Evolutionary conservation across 53 echinoderm and acorn worm species (phyloP), one percentile per base, ranked within the genome.

Genomic region (Paelopatides confundens): DNA sequence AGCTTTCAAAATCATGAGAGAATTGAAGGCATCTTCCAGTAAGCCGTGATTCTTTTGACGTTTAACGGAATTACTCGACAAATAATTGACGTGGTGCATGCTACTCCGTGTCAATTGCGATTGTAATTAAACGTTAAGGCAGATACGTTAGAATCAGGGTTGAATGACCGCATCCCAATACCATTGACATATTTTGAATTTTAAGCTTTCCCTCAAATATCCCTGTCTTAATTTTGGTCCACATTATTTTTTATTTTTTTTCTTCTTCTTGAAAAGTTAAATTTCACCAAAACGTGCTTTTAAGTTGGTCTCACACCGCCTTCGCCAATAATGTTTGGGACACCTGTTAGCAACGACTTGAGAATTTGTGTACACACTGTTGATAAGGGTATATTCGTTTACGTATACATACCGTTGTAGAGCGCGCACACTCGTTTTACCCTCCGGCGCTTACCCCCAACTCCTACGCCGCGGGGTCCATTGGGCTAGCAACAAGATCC

Each of bases 401-500:
- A 67, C 14, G 3, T 31, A 67, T 15, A 58, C 58, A 58, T 1
- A 18, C 24, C 58, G 15, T 58, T 58, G 74, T 74, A 74, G 39
- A 26, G 74, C 74, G 74, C 35, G 24, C 74, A 14, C 18, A 29
- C 30, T 30, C 29, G 43, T 77, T 32, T 4, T 31, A 48, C 53
- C 79, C 33, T 31, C 29, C 17, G 79, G 79, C 79, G 48, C 51
- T 67, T 79, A 79, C 79, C 79, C 79, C 79, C 79, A 79, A 79
- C 79, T 79, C 79, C 52, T 53, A 53, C 79, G 79, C 79, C 79
- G 79, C 79, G 79, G 79, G 79, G 79, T 52, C 51, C 79, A 47
- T 48, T 28, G 29, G 18, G 49, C 79, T 15, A 33, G 79, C 51
- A 79, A 79, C 79, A 53, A 79, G 79, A 79, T 48, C 51, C 53